Conservation (phyloP, 1,140 invertebrate genomes). For the Ganaspis sp. region DNA sequence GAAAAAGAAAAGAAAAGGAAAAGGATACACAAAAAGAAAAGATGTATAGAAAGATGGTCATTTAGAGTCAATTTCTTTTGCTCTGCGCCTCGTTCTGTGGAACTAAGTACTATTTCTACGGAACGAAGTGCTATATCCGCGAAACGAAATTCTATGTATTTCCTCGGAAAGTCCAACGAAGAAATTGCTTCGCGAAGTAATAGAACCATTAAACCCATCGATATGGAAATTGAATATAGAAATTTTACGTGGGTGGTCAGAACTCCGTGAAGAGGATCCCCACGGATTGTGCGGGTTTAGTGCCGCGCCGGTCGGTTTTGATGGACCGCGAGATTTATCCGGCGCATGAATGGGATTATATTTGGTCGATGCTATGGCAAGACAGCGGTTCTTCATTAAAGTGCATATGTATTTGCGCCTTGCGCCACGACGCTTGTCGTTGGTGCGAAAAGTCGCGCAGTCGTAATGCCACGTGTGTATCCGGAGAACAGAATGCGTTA, state of each 20-base stretch:
- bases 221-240: constrained; percentile 5
- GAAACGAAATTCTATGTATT: too few species aligned
- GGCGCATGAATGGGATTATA: constrained; percentile 31
- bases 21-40: too few species aligned
- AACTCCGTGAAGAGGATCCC: neutral
- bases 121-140: too few species aligned
- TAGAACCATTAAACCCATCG: constrained; percentile 10
- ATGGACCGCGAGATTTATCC: neutral
- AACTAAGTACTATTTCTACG: too few species aligned
- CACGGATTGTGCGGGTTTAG: constrained; percentile 16
- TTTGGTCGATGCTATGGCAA: constrained; percentile 23
- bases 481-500: constrained; percentile 66
- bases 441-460: constrained; percentile 62
- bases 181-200: too few species aligned
- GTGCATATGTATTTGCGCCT: constrained; percentile 25
- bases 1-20: too few species aligned
- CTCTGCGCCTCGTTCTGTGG: too few species aligned
- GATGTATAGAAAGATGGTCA: too few species aligned
- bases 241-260: constrained; percentile 17
- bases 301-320: neutral
- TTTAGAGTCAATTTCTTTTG: too few species aligned
- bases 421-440: constrained; percentile 33
- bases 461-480: constrained; percentile 66
- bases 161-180: too few species aligned
- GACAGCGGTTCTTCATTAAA: constrained; percentile 20